Percentiles rank a stretch among this genome's conserved stretches.
Conservation (phyloP, 2,113 vertebrate species). For the Otolemur garnettii region DNA sequence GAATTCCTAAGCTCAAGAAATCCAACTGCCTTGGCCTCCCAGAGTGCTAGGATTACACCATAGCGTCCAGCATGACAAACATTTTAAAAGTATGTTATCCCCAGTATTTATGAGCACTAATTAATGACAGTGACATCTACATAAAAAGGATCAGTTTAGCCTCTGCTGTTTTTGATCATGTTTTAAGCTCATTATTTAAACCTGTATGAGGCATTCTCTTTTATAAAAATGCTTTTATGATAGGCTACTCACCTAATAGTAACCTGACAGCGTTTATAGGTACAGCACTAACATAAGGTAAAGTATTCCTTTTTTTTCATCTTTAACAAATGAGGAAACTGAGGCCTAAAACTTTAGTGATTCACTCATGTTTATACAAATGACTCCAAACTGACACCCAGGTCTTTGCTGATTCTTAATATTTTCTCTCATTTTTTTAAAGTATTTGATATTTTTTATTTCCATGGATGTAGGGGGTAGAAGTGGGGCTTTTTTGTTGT, state of each 20-base stretch:
- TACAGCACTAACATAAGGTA: neutral
- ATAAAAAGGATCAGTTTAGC: neutral
- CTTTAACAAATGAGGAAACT: neutral
- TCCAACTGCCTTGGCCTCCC: no score
- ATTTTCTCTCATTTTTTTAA: neutral
- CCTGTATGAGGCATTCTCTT: neutral
- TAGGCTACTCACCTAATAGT: neutral
- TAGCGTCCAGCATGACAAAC: neutral
- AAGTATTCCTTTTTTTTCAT: neutral
- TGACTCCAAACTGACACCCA: neutral
- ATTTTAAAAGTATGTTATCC: neutral
- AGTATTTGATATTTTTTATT: no score
- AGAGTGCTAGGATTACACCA: no score
- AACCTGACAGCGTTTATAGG: neutral
- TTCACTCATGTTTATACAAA: neutral
- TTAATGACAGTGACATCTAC: neutral
- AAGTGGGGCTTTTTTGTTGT: no score
- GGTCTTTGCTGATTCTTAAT: neutral
- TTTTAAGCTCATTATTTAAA: neutral
- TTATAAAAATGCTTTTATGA: neutral
- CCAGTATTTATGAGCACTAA: neutral
- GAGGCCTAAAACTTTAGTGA: neutral
- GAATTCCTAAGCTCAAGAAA: no score
- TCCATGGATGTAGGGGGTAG: no score
- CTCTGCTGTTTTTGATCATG: neutral